These are phyloP conservation scores for Thinocorus orbignyianus DNA, from an alignment of 2,113 vertebrate genomes.

Conservation along the genomic window DNA sequence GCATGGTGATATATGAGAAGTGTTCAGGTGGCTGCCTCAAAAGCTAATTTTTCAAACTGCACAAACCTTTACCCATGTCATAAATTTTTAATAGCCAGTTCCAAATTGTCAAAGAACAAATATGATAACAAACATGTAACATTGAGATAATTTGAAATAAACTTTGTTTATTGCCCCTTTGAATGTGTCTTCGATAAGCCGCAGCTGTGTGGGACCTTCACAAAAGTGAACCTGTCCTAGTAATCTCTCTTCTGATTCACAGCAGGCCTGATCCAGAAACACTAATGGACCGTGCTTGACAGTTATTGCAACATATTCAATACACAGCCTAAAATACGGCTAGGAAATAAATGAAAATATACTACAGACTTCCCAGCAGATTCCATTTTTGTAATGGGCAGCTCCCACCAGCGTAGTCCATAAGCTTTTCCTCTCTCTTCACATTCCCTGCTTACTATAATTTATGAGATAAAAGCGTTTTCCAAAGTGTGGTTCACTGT, in stretches of 20 bases:
- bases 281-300: constrained; percentile 52
- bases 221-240: background rate
- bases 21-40: constrained; percentile 2
- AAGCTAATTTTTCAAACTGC: constrained; percentile 37
- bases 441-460: background rate
- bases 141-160: constrained; percentile 57
- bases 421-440: background rate
- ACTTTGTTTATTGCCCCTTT: constrained; percentile 61
- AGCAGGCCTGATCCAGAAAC: background rate
- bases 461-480: constrained; percentile 19
- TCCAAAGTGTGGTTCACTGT: background rate
- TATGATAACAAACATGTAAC: constrained; percentile 27
- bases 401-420: background rate
- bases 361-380: background rate
- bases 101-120: constrained; percentile 58
- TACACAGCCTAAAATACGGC: constrained; percentile 41
- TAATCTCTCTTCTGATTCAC: constrained; percentile 52
- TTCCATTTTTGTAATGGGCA: background rate
- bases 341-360: constrained; percentile 26
- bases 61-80: constrained; percentile 54
- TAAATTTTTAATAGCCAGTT: constrained; percentile 65
- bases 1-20: background rate
- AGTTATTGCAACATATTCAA: constrained; percentile 55
- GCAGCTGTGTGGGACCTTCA: background rate
- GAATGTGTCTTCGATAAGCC: constrained; percentile 28